These are phyloP conservation scores for Salarias fasciatus DNA, from an alignment of 2,797 vertebrate genomes.

Conservation along the genomic window DNA sequence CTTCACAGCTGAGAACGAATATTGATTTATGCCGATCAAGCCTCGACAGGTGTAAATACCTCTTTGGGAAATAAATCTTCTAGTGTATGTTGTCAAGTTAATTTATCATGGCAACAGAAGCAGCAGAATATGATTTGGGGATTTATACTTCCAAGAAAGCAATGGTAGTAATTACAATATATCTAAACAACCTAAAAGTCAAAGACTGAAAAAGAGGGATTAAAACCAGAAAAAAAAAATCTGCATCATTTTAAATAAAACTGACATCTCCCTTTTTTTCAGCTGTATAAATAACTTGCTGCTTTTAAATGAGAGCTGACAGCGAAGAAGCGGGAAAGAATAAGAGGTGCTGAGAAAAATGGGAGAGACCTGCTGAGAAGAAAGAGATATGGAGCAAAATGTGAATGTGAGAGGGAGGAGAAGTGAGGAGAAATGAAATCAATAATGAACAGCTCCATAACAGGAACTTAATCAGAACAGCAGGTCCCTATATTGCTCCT, in stretches of 20 bases:
- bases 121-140: constrained; percentile 22
- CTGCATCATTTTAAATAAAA: constrained; percentile 45
- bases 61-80: constrained; percentile 40
- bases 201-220: constrained; percentile 3
- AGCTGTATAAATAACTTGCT: constrained; percentile 50
- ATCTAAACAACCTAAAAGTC: constrained; percentile 10
- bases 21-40: constrained; percentile 30
- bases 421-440: constrained; percentile 80
- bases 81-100: constrained; percentile 19
- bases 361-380: constrained; percentile 66
- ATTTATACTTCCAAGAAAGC: constrained; percentile 24
- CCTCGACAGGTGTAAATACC: constrained; percentile 17
- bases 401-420: constrained; percentile 66
- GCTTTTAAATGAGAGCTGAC: constrained; percentile 62
- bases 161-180: neutral
- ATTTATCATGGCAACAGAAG: constrained; percentile 29
- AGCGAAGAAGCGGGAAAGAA: constrained; percentile 42
- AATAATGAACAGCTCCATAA: constrained; percentile 85
- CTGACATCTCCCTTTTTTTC: constrained; percentile 21
- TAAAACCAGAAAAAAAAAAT: constrained; percentile 23
- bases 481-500: constrained; percentile 85
- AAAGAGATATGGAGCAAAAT: constrained; percentile 62
- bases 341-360: constrained; percentile 37
- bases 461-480: constrained; percentile 86
- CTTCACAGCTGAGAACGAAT: constrained; percentile 9